Percentiles rank a stretch among this genome's conserved stretches.
phyloP scores from a whole-genome alignment of 2,113 vertebrate genomes.

The Alligator mississippiensis region DNA sequence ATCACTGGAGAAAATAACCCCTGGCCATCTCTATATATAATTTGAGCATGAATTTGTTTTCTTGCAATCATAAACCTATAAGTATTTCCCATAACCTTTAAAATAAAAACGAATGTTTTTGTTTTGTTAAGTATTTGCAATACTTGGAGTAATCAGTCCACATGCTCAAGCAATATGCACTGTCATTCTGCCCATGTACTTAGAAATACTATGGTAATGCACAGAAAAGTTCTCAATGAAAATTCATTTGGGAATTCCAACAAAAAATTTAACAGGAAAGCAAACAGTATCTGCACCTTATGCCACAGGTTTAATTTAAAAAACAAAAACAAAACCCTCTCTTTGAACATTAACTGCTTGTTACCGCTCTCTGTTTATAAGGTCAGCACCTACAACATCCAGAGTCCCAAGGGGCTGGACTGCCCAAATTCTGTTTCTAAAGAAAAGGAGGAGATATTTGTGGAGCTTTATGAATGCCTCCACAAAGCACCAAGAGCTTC shows the following conservation, averaged over 20 bases:
- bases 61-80: neutral
- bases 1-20: neutral
- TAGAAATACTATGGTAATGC: neutral
- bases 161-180: too few species aligned
- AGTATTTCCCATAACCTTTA: neutral
- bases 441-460: too few species aligned
- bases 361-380: too few species aligned
- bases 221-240: neutral
- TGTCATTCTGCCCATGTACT: neutral
- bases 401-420: too few species aligned
- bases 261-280: neutral
- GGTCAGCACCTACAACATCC: too few species aligned
- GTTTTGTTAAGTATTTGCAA: neutral
- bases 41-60: neutral
- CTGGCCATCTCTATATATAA: neutral
- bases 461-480: too few species aligned
- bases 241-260: neutral
- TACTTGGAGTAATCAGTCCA: neutral
- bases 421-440: too few species aligned
- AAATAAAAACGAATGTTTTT: neutral
- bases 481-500: too few species aligned
- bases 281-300: neutral
- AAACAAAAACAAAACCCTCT: too few species aligned
- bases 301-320: neutral
- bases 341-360: too few species aligned